These are phyloP conservation scores for Zygogramma bicolorata DNA, from an alignment of 2,888 invertebrate species.

Conservation along the genomic window DNA sequence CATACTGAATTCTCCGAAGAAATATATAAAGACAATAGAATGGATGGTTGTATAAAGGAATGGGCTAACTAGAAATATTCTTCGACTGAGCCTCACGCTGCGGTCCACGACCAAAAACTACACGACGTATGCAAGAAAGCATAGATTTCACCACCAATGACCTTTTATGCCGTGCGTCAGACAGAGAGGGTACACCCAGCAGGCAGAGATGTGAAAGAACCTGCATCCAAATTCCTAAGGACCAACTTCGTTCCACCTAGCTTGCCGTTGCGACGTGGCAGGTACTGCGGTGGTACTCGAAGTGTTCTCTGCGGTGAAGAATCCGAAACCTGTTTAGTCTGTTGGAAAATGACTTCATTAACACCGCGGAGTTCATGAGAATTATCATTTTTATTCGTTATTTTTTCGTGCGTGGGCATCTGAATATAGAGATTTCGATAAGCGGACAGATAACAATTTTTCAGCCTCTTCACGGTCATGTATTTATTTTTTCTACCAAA, in stretches of 20 bases:
- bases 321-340: conserved; percentile 45
- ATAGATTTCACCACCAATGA: not conserved
- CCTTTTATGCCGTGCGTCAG: not conserved
- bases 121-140: not conserved
- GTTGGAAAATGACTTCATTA: conserved; percentile 52
- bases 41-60: too few relatives aligned
- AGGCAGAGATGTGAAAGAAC: conserved; percentile 54
- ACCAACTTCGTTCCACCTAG: conserved; percentile 42
- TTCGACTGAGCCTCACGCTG: not conserved
- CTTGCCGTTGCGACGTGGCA: conserved; percentile 14
- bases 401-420: not conserved
- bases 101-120: not conserved
- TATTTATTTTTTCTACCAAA: not conserved
- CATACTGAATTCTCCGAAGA: too few relatives aligned
- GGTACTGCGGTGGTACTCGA: conserved; percentile 13
- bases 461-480: not conserved
- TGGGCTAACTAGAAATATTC: not conserved
- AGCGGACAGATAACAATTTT: not conserved
- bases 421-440: not conserved
- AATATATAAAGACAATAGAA: too few relatives aligned
- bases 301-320: conserved; percentile 20
- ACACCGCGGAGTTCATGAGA: conserved; percentile 33
- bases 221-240: conserved; percentile 63
- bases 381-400: conserved; percentile 23
- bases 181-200: not conserved